These are phyloP conservation scores for Daktulosphaira vitifoliae DNA, from an alignment of 1,140 invertebrate genomes.

Conservation along the genomic window DNA sequence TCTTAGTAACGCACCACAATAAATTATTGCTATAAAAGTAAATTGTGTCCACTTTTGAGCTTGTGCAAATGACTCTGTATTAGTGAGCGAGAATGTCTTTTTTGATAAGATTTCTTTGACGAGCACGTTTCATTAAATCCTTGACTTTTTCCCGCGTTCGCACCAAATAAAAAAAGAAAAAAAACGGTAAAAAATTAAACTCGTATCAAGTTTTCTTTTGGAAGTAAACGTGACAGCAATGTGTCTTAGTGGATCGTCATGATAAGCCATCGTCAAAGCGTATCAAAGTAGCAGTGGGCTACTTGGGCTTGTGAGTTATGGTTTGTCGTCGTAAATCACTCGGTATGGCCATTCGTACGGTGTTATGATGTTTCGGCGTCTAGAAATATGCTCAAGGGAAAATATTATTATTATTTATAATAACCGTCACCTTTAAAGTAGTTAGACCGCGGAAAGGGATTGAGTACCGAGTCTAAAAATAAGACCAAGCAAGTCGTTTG, in stretches of 20 bases:
- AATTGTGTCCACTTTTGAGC: too few relatives aligned
- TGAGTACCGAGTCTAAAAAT: slow-evolving; percentile 18
- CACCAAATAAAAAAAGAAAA: too few relatives aligned
- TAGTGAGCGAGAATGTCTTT: too few relatives aligned
- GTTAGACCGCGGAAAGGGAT: neutral
- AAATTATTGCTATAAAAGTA: too few relatives aligned
- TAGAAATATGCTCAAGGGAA: neutral
- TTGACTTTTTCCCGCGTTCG: too few relatives aligned
- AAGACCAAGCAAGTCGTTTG: neutral
- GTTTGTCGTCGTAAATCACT: slow-evolving; percentile 32
- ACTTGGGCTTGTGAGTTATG: slow-evolving; percentile 20
- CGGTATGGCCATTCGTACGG: slow-evolving; percentile 8
- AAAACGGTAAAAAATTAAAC: too few relatives aligned
- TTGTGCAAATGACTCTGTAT: too few relatives aligned
- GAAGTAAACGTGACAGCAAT: neutral
- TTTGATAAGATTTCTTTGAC: too few relatives aligned
- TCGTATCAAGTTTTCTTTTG: too few relatives aligned
- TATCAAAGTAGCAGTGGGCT: neutral
- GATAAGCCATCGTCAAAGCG: slow-evolving; percentile 23
- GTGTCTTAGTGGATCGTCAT: neutral
- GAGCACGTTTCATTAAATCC: too few relatives aligned
- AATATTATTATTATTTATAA: slow-evolving; percentile 33
- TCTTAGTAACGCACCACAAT: too few relatives aligned
- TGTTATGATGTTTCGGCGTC: slow-evolving; percentile 10
- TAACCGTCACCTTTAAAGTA: neutral